Base-by-base conservation (phyloP, 2,888 invertebrate species). In the Stenotaenia linearis region DNA sequence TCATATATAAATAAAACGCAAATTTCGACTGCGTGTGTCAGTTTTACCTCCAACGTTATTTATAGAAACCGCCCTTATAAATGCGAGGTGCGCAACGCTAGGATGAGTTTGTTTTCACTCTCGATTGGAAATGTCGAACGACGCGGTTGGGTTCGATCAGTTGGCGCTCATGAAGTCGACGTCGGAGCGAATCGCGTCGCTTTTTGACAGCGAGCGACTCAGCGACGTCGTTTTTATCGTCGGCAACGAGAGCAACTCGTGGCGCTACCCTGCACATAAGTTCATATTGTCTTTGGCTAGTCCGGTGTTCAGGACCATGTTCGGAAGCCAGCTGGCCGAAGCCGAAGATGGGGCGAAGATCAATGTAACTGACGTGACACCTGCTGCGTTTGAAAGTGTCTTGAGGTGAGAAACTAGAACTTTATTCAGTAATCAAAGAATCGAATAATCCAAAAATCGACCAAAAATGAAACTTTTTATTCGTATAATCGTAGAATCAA, bases 231-330 rank as follows among this genome's bases (percentile, higher is more conserved):
- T 88, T 40, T 90, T 91, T 84, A 88, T 91, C 83, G 92, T 90
- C 32, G 91, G 92, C 21, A 83, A 83, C n/a, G 78, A 78, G 18
- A 35, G 28, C n/a, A 50, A 91, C 83, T 90, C 90, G 25, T 91
- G 91, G 90, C 88, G 91, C 79, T 90, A 91, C 84, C 90, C 91
- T 15, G 91, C 91, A 9, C 91, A 91, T 83, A 88, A 90, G 5
- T 88, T 89, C 75, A 89, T 90, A 50, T 88, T 92, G 30, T 89
- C 90, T 35, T 88, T 89, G 75, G 89, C 89, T 75, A 91, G 90
- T 81, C 90, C 90, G 2, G 90, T 90, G 79, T 91, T 92, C 84
- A 88, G 89, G 2, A 90, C 91, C 0, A 88, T 92, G 85, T 85
- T 90, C 32, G 83, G 85, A 15, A 87, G 88, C 30, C 86, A 87